These are phyloP conservation scores for Rutilus rutilus DNA, from an alignment of 2,113 vertebrate genomes.

Conservation along the genomic window DNA sequence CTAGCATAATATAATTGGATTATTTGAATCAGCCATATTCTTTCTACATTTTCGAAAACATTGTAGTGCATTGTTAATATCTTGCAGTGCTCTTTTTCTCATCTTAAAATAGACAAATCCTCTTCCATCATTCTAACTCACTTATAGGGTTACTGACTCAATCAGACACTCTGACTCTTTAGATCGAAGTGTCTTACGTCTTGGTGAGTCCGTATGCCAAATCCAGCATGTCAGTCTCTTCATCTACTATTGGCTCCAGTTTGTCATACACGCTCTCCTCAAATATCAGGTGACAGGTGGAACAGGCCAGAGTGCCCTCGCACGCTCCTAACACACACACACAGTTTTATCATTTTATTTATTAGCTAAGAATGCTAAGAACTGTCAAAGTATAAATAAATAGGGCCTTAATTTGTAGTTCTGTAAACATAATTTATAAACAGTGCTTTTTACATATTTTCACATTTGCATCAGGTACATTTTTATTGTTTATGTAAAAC, in stretches of 20 bases:
- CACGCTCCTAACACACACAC: constrained; percentile 70
- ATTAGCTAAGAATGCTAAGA: neutral
- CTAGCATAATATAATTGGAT: too few relatives aligned
- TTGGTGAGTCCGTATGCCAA: constrained; percentile 77
- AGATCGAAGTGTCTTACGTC: constrained; percentile 66
- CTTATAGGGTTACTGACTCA: neutral
- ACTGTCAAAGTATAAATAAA: neutral
- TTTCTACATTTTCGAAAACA: too few relatives aligned
- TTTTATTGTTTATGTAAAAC: too few relatives aligned
- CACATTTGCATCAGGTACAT: neutral
- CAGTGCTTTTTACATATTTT: neutral
- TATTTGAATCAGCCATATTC: too few relatives aligned
- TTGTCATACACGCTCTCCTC: constrained; percentile 71
- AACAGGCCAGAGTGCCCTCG: constrained; percentile 79
- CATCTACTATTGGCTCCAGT: constrained; percentile 70
- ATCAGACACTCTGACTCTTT: neutral
- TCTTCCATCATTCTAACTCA: too few relatives aligned
- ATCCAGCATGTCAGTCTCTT: constrained; percentile 82
- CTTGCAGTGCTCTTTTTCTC: neutral
- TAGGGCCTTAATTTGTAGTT: neutral
- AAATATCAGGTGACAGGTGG: constrained; percentile 82
- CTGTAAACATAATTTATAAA: neutral
- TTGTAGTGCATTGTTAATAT: neutral
- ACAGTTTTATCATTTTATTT: neutral
- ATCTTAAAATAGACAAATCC: neutral